Conservation (phyloP, 2,888 invertebrate genomes). For the Rugalucina vietnamica region DNA sequence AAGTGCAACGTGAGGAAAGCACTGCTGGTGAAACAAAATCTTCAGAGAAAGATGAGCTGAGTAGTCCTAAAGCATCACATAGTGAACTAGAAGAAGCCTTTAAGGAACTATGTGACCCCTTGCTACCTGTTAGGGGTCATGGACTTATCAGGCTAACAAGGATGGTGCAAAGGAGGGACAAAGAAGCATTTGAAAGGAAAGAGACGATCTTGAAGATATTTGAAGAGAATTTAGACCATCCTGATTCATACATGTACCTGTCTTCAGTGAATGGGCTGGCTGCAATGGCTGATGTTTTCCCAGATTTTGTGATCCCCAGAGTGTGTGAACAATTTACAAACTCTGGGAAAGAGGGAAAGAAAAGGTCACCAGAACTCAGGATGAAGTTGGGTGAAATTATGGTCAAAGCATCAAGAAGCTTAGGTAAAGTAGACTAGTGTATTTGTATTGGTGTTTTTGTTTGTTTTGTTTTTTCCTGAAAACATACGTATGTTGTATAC, state of each 20-base stretch:
- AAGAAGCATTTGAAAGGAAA: conserved; percentile 85
- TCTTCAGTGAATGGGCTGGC: conserved; percentile 91
- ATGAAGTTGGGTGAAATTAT: conserved; percentile 93
- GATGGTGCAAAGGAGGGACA: conserved; percentile 89
- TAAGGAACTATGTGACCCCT: conserved; percentile 88
- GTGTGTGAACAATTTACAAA: conserved; percentile 88
- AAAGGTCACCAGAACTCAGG: conserved; percentile 84
- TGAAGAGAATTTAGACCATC: conserved; percentile 90
- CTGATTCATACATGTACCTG: conserved; percentile 93
- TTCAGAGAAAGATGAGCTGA: not conserved
- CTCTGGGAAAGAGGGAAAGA: conserved; percentile 52
- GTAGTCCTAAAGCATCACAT: not conserved
- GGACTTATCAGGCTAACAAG: conserved; percentile 90
- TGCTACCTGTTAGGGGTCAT: conserved; percentile 92
- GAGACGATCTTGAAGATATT: conserved; percentile 89
- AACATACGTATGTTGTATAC: too few relatives aligned
- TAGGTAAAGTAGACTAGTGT: conserved; percentile 89
- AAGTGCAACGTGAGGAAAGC: not conserved
- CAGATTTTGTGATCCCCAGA: conserved; percentile 88
- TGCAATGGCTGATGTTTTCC: conserved; percentile 88
- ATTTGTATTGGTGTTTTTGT: not conserved
- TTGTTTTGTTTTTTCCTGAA: not conserved
- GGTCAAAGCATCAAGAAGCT: conserved; percentile 88
- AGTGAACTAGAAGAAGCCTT: conserved; percentile 85
- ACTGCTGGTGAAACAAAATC: not conserved